phyloP scores from a whole-genome alignment of 2,113 vertebrate species.

The Zonotrichia leucophrys region DNA sequence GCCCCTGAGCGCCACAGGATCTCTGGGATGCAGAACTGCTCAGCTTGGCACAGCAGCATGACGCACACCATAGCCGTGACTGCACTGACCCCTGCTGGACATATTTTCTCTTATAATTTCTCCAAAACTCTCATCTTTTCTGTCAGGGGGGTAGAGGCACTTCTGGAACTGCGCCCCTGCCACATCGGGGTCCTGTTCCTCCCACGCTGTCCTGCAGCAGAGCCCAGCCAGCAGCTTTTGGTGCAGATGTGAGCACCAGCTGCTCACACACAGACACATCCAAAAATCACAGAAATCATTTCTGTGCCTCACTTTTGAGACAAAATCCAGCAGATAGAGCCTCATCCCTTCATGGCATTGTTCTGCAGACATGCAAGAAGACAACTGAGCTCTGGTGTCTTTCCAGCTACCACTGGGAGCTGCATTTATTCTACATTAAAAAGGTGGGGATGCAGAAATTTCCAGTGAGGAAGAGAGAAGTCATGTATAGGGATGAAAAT shows the following conservation, averaged over 20 bases:
- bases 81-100: not conserved
- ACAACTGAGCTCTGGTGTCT: not conserved
- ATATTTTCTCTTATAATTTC: not conserved
- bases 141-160: not conserved
- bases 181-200: rapidly evolving
- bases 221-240: not conserved
- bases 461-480: not conserved
- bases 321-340: not conserved
- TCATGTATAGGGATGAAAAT: not conserved
- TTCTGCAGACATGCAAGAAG: not conserved
- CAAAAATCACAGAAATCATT: not conserved
- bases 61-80: not conserved
- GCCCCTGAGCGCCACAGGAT: not conserved
- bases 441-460: not conserved
- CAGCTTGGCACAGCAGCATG: rapidly evolving
- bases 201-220: not conserved
- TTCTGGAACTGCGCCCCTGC: not conserved
- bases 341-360: not conserved
- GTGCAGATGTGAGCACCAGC: not conserved
- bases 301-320: not conserved
- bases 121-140: not conserved
- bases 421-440: not conserved
- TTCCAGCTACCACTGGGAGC: not conserved
- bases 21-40: not conserved
- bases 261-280: not conserved